phyloP scores from a whole-genome alignment of 2,888 invertebrate species.

The Caenorhabditis sinica region DNA sequence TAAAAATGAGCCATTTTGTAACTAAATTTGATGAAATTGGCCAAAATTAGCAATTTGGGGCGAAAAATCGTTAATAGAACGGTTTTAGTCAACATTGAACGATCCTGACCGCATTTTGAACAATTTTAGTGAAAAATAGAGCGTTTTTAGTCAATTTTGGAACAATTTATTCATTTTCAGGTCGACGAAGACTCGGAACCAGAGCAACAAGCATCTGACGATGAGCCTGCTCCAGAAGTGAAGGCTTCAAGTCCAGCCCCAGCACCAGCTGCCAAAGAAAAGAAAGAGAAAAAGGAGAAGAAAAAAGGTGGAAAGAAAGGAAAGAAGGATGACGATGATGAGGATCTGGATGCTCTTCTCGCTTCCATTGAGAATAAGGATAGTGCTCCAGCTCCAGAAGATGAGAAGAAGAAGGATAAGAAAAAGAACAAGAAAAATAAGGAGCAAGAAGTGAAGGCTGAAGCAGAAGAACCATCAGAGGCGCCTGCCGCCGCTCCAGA shows the following conservation, averaged over 20 bases:
- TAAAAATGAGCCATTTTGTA: too few species aligned
- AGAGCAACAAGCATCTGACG: slow-evolving; percentile 40
- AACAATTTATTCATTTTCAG: slow-evolving; percentile 9
- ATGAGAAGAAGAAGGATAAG: slow-evolving; percentile 68
- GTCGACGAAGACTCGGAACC: slow-evolving; percentile 57
- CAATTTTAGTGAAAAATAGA: too few species aligned
- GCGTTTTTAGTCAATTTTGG: too few species aligned
- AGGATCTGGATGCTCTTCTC: slow-evolving; percentile 78
- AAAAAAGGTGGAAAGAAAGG: slow-evolving; percentile 68
- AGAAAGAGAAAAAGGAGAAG: slow-evolving; percentile 65
- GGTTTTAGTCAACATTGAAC: too few species aligned
- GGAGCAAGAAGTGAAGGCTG: slow-evolving; percentile 52
- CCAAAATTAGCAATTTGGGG: too few species aligned
- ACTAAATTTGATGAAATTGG: too few species aligned
- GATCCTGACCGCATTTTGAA: too few species aligned
- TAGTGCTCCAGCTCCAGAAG: slow-evolving; percentile 37
- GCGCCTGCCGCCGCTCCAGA: slow-evolving; percentile 10
- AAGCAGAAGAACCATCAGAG: not conserved
- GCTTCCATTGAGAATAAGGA: slow-evolving; percentile 65
- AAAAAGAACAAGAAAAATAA: slow-evolving; percentile 72
- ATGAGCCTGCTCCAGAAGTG: slow-evolving; percentile 61
- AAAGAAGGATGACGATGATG: slow-evolving; percentile 73
- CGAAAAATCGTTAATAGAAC: too few species aligned
- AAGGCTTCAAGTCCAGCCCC: not conserved
- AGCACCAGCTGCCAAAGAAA: slow-evolving; percentile 33